Evolutionary conservation across 2,797 vertebrate species (phyloP), one percentile per base, ranked within the genome.

Genomic region (Paramormyrops hopkinsi): DNA sequence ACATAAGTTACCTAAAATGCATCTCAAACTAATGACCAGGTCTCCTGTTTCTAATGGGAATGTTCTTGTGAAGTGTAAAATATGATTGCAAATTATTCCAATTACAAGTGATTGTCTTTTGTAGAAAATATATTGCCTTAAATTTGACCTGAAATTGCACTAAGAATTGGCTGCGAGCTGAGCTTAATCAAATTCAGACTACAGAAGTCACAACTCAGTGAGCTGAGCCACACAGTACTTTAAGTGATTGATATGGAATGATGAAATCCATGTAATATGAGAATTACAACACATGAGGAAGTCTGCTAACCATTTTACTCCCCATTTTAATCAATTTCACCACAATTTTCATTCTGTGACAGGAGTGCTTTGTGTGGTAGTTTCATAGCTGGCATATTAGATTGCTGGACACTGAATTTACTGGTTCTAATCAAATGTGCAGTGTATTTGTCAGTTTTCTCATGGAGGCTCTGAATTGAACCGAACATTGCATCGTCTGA

Each of bases 91-190:
- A 56, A 37, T 54, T 86, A 53, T 33, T 29, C 50, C 29, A 25
- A 9, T 86, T 53, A 50, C 25, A 12, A 86, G 22, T 51, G 22
- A 86, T 50, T 46, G 22, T 46, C 82, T 50, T 50, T 73, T 73
- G 29, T 37, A 73, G 65, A 33, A 46, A 79, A 41, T 48, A 51
- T 51, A 85, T 50, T 51, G 82, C 50, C n/a, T 48, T 29, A 86
- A 86, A 86, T 86, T 25, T 87, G 51, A 29, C 14, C 17, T 56
- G 50, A 87, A 87, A 56, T 53, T 56, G 29, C 51, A 19, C 84
- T 54, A 86, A 53, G 25, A 54, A 90, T 79, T 79, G 73, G 88
- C 90, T 91, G 91, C 89, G 87, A 91, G 88, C 85, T 88, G 90
- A 62, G 91, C 90, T 54, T 50, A 89, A 83, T 69, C 50, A 41